A percentile compares a stretch with the other conserved stretches of the same genome.
phyloP scores from a whole-genome alignment of 1,140 invertebrate genomes.

The Pararge aegeria region DNA sequence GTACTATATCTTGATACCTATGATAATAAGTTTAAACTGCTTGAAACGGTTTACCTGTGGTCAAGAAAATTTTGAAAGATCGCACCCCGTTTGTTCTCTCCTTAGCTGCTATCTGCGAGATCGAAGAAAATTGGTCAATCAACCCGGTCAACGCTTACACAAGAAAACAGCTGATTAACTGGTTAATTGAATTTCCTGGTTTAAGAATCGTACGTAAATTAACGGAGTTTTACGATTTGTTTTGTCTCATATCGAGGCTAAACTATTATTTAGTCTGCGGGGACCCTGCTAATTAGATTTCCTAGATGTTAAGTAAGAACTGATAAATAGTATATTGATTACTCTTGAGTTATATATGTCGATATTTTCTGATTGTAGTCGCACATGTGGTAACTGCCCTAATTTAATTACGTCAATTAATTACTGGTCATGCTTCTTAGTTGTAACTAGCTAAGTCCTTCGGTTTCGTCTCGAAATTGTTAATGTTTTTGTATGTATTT shows the following conservation, averaged over 20 bases:
- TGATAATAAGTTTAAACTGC: too few relatives aligned
- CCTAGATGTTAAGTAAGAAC: constrained; percentile 27
- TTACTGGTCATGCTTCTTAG: constrained; percentile 32
- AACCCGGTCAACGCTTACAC: too few relatives aligned
- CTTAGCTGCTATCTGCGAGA: too few relatives aligned
- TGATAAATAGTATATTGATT: constrained; percentile 23
- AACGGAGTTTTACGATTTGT: too few relatives aligned
- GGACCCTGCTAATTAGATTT: not conserved
- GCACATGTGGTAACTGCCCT: constrained; percentile 41
- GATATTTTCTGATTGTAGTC: constrained; percentile 20
- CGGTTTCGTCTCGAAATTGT: constrained; percentile 51
- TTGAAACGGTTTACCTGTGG: too few relatives aligned
- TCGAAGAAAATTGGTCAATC: too few relatives aligned
- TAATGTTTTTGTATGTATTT: constrained; percentile 68
- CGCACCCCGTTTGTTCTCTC: too few relatives aligned
- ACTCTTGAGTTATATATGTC: not conserved
- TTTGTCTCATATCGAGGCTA: not conserved
- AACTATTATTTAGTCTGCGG: not conserved
- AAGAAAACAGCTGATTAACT: too few relatives aligned
- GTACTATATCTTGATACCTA: too few relatives aligned
- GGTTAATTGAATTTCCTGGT: too few relatives aligned
- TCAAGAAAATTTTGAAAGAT: too few relatives aligned
- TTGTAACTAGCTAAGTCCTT: constrained; percentile 29
- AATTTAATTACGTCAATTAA: constrained; percentile 41
- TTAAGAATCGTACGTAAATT: too few relatives aligned